Evolutionary conservation across 2,797 vertebrate genomes (phyloP).

Genomic region (Siniperca undulata): DNA sequence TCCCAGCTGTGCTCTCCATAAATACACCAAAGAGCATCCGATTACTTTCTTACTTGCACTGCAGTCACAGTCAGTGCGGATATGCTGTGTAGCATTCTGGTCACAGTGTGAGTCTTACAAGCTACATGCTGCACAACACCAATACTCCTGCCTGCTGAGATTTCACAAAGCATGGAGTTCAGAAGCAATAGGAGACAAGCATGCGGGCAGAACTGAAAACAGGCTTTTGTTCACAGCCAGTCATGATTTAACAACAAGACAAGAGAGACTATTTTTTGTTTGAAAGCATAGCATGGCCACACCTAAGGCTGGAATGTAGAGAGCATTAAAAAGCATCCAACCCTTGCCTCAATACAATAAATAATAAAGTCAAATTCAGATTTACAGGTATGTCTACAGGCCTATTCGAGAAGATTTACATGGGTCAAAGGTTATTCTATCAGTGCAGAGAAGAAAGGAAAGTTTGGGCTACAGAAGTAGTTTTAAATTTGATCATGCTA

Average conservation of each 20-base stretch:
- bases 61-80: slow-evolving; percentile 40
- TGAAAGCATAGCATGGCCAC: background rate
- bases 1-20: slow-evolving; percentile 63
- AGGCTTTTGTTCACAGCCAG: slow-evolving; percentile 11
- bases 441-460: background rate
- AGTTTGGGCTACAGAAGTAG: background rate
- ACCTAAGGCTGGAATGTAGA: background rate
- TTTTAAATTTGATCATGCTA: background rate
- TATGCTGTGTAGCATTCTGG: slow-evolving; percentile 73
- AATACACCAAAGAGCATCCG: slow-evolving; percentile 60
- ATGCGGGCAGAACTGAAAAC: slow-evolving; percentile 39
- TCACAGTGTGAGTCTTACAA: slow-evolving; percentile 74
- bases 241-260: background rate
- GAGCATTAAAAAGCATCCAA: background rate
- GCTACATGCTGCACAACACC: slow-evolving; percentile 61
- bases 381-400: background rate
- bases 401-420: background rate
- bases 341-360: background rate
- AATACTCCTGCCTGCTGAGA: slow-evolving; percentile 63
- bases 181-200: slow-evolving; percentile 43
- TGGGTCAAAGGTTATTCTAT: background rate
- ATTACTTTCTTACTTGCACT: slow-evolving; percentile 56
- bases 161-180: slow-evolving; percentile 55
- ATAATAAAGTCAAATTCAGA: background rate
- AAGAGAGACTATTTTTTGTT: background rate